These are phyloP conservation scores for Hypothenemus hampei DNA, from an alignment of 1,140 invertebrate genomes.

Conservation along the genomic window DNA sequence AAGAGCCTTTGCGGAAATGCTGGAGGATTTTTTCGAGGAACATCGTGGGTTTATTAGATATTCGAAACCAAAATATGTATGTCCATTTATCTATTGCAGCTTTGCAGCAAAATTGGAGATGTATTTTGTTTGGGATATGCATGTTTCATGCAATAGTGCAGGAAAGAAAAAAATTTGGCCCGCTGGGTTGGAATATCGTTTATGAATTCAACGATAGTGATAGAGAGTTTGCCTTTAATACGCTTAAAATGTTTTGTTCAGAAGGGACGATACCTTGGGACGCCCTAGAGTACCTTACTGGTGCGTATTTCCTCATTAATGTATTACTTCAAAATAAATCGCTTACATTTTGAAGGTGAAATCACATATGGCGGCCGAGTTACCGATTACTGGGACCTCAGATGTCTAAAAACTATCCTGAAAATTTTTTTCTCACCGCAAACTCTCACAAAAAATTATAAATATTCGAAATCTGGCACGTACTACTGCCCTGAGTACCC, in stretches of 20 bases:
- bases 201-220: slow-evolving; percentile 90
- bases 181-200: slow-evolving; percentile 84
- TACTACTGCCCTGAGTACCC: slow-evolving; percentile 68
- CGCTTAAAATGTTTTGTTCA: slow-evolving; percentile 75
- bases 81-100: slow-evolving; percentile 51
- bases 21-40: slow-evolving; percentile 74
- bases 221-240: slow-evolving; percentile 79
- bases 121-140: slow-evolving; percentile 70
- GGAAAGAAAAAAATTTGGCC: slow-evolving; percentile 86
- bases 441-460: slow-evolving; percentile 62
- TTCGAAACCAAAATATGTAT: background rate
- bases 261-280: slow-evolving; percentile 75
- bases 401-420: slow-evolving; percentile 79
- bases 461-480: slow-evolving; percentile 71
- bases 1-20: slow-evolving; percentile 72
- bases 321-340: background rate
- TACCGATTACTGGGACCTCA: slow-evolving; percentile 82
- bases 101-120: slow-evolving; percentile 66
- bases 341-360: slow-evolving; percentile 55
- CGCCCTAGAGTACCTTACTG: slow-evolving; percentile 79
- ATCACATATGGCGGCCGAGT: slow-evolving; percentile 90
- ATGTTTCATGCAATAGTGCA: slow-evolving; percentile 84
- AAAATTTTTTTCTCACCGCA: slow-evolving; percentile 70
- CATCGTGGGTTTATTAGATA: slow-evolving; percentile 58
- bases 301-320: slow-evolving; percentile 41